Base-by-base conservation (phyloP, 1,140 invertebrate genomes). In the Agrypnia vestita region DNA sequence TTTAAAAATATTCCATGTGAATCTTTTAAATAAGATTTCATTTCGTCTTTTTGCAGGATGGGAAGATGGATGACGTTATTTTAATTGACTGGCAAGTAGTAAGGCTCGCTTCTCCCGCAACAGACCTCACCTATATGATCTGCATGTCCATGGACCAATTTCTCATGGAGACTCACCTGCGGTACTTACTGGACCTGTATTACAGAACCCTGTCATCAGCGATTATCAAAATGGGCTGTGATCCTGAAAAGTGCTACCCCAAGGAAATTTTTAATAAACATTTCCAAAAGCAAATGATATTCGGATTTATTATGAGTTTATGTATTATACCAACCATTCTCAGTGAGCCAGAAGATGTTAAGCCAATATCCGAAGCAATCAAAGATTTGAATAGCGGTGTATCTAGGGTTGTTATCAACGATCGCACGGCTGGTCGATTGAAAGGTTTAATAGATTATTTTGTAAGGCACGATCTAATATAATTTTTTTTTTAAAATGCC, bases 81-180 rank as follows among this genome's bases (percentile, higher is more conserved):
- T 59, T 82, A 11, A 47, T 82, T 13, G 81, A 82, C 43, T 80
- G 81, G 75, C 81, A 82, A 71, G 12, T 76, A 13, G 6, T 69
- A 3, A 64, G 76, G 47, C 44, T 59, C 9, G 12, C 59, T 43
- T 82, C 78, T 13, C 81, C 74, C 1, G 47, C 75, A 7, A 74
- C 59, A 9, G 81, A 82, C 21, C 10, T 82, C 0, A 13, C 17
- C 12, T 80, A 80, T 44, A 9, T 82, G 8, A n/a, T 82, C 9
- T 82, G 76, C 56, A 15, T 53, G 3, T 35, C 64, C 17, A 75
- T 78, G 7, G 81, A 80, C 46, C 56, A 59, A 15, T 12, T 67
- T 3, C n/a, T 78, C 12, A 62, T 79, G 35, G n/a, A 53, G 7
- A 1, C 53, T 8, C 79, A 82, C 43, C 53, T 74, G 6, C 9